These are phyloP conservation scores for Hyposoter dolosus DNA, from an alignment of 2,888 invertebrate genomes.

Conservation along the genomic window DNA sequence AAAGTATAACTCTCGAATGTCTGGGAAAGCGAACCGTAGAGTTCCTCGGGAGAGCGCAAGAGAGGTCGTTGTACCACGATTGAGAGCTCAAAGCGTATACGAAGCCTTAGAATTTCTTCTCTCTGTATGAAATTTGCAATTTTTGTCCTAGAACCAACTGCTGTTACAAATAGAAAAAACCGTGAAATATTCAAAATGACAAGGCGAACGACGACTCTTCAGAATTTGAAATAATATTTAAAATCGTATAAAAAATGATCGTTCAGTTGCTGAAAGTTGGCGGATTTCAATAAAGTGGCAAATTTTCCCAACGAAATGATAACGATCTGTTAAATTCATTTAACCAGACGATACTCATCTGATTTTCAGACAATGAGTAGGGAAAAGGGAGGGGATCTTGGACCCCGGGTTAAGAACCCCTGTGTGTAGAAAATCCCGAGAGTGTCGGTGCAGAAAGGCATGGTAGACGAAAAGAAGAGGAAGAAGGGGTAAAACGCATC, in stretches of 20 bases:
- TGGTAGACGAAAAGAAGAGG: constrained; percentile 64
- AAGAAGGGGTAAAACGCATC: constrained; percentile 78
- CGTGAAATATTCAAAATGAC: not conserved
- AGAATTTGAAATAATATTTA: not conserved
- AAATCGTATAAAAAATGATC: not conserved
- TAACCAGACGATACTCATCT: not conserved
- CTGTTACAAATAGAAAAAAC: not conserved
- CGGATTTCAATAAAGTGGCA: not conserved
- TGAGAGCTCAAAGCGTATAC: constrained; percentile 38
- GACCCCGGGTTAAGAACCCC: constrained; percentile 65
- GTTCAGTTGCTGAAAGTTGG: not conserved
- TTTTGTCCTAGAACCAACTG: not conserved
- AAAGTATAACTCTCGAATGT: constrained; percentile 48
- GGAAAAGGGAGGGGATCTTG: constrained; percentile 24
- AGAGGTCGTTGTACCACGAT: constrained; percentile 56
- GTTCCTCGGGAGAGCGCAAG: constrained; percentile 34
- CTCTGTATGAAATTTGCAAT: not conserved
- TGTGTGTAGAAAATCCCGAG: constrained; percentile 56
- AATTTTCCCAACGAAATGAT: not conserved
- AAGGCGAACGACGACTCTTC: not conserved
- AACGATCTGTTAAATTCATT: not conserved
- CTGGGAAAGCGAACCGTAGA: constrained; percentile 38
- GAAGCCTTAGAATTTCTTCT: constrained; percentile 25
- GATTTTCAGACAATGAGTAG: not conserved
- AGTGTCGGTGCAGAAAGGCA: constrained; percentile 66